Percentiles rank a stretch among this genome's conserved stretches.
These are phyloP conservation scores for Leptopilina clavipes DNA, from an alignment of 1,140 invertebrate species.

Conservation along the genomic window DNA sequence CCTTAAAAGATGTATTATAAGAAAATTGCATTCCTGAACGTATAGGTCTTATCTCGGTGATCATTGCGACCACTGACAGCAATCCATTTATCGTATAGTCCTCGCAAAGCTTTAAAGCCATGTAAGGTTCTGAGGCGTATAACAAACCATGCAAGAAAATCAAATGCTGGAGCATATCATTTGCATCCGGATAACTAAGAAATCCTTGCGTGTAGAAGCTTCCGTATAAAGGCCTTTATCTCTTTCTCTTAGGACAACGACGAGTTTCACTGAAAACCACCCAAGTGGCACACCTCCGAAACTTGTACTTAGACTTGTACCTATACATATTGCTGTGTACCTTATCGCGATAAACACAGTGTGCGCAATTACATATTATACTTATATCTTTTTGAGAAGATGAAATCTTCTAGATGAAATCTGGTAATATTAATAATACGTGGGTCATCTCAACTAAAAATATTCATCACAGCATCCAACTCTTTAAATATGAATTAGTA, in stretches of 20 bases:
- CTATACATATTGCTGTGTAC: conserved; percentile 51
- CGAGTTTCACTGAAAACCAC: conserved; percentile 44
- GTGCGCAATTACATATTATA: conserved; percentile 41
- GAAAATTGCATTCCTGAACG: conserved; percentile 10
- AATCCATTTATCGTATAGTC: conserved; percentile 11
- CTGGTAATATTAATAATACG: conserved; percentile 40
- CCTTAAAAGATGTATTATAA: conserved; percentile 23
- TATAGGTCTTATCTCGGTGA: conserved; percentile 5
- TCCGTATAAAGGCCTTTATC: conserved; percentile 26
- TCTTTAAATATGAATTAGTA: too few relatives aligned
- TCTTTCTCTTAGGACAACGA: conserved; percentile 35
- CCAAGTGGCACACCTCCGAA: conserved; percentile 55
- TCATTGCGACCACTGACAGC: conserved; percentile 14
- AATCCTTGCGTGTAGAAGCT: conserved; percentile 9
- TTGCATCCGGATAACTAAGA: neutral
- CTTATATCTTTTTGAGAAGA: conserved; percentile 54
- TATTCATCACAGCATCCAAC: too few relatives aligned
- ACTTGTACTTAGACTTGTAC: conserved; percentile 53
- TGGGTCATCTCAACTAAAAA: conserved; percentile 10
- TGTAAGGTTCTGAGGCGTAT: neutral
- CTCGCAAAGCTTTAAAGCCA: conserved; percentile 3
- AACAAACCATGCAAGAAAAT: conserved; percentile 1
- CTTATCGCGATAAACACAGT: conserved; percentile 57
- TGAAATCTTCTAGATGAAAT: conserved; percentile 48
- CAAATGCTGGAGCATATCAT: neutral